phyloP scores from a whole-genome alignment of 2,888 invertebrate species.

The Drosophila cognata region DNA sequence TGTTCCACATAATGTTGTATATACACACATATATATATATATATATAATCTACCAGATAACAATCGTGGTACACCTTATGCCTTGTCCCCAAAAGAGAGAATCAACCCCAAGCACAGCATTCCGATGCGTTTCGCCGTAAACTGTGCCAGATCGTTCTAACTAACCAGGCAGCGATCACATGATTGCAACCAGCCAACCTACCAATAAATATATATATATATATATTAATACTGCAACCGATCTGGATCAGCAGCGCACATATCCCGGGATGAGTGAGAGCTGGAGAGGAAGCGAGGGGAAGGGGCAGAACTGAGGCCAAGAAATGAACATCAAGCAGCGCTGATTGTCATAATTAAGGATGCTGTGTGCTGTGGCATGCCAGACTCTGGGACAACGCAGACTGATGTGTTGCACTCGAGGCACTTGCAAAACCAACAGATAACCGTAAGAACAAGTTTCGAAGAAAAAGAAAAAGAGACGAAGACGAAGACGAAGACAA shows the following conservation, averaged over 20 bases:
- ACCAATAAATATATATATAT: slow-evolving; percentile 11
- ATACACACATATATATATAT: neutral
- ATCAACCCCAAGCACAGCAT: slow-evolving; percentile 53
- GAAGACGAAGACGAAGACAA: slow-evolving; percentile 35
- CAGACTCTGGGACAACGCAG: slow-evolving; percentile 39
- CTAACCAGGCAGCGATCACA: slow-evolving; percentile 20
- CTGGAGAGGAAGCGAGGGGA: neutral
- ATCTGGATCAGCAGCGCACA: slow-evolving; percentile 67
- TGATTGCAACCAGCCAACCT: slow-evolving; percentile 36
- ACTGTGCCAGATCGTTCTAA: slow-evolving; percentile 57
- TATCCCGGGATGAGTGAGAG: slow-evolving; percentile 30
- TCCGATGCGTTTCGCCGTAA: slow-evolving; percentile 62
- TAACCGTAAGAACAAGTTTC: slow-evolving; percentile 77
- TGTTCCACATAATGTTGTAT: slow-evolving; percentile 11
- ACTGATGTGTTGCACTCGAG: slow-evolving; percentile 52
- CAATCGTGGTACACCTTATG: slow-evolving; percentile 29
- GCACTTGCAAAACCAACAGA: slow-evolving; percentile 76
- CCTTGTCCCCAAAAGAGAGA: slow-evolving; percentile 8
- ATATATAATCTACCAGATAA: slow-evolving; percentile 16
- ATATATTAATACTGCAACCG: slow-evolving; percentile 54
- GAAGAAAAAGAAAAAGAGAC: neutral
- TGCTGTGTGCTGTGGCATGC: slow-evolving; percentile 72
- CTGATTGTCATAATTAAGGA: slow-evolving; percentile 81
- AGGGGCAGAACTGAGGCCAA: slow-evolving; percentile 4
- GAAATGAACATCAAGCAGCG: slow-evolving; percentile 57